Evolutionary conservation across 2,797 vertebrate species (phyloP), one percentile per base, ranked within the genome.

Genomic region (Delichon dasypus): DNA sequence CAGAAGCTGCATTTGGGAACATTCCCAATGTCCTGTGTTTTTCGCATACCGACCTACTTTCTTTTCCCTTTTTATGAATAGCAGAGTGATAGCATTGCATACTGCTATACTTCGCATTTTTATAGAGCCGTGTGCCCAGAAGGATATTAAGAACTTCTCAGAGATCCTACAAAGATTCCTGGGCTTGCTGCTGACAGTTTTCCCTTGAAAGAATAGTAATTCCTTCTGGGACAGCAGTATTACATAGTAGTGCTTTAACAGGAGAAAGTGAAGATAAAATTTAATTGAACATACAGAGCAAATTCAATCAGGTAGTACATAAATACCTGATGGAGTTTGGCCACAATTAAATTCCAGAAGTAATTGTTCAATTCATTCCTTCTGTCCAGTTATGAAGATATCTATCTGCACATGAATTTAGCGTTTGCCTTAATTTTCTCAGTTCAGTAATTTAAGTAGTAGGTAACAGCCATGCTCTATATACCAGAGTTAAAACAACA

Each of bases 241-340:
- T 88, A 34, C 67, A 73, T 34, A 71, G 34, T 16, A 67, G 20
- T 57, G 40, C 77, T 95, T 92, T 86, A 93, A 50, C 11, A 64
- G 45, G 70, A 90, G 45, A 60, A 94, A 87, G 45, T 15, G 22
- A 82, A 81, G 83, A 74, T 58, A 93, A 90, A 88, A 94, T 61
- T 61, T 92, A 84, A 92, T 85, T 91, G 89, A 91, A 95, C 71
- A 14, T 94, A 61, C 53, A 75, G 51, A 45, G 38, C 27, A 78
- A 93, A 88, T 86, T 32, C 44, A 86, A 76, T 20, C 14, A 76
- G 38, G 54, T 89, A 85, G 18, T 23, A 70, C 48, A 78, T 58
- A 85, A 91, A 88, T 84, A 85, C 11, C 38, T 75, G 30, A 34
- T 89, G 40, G 48, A 81, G 15, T 76, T 73, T 84, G 65, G 29